Conservation (phyloP, 2,797 vertebrate genomes). For the Anabas testudineus region DNA sequence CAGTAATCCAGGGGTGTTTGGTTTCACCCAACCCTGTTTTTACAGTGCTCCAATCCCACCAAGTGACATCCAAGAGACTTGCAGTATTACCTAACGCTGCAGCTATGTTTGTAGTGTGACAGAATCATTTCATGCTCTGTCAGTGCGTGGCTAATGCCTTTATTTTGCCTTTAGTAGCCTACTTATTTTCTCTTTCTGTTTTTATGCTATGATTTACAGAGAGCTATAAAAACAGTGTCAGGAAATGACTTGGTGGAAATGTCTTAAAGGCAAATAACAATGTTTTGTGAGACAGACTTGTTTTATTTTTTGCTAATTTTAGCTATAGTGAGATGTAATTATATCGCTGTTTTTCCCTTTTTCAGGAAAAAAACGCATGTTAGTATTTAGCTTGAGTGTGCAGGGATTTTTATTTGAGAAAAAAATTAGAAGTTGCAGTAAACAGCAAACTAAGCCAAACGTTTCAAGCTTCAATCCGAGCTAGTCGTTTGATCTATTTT, state of each 20-base stretch:
- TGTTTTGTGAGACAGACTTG: constrained; percentile 18
- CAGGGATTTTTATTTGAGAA: constrained; percentile 2
- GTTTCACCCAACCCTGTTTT: constrained; percentile 77
- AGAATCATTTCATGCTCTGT: constrained; percentile 66
- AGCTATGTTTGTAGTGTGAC: constrained; percentile 72
- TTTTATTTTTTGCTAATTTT: constrained; percentile 41
- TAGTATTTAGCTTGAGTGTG: background rate
- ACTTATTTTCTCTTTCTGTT: constrained; percentile 54
- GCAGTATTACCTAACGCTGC: constrained; percentile 65
- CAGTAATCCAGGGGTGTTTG: constrained; percentile 79
- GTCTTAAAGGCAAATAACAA: constrained; percentile 36
- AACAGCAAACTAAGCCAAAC: background rate
- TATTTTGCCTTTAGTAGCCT: constrained; percentile 50
- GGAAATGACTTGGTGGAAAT: constrained; percentile 55
- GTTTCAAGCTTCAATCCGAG: background rate
- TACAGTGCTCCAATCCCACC: constrained; percentile 57
- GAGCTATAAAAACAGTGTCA: constrained; percentile 52
- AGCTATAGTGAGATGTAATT: constrained; percentile 37
- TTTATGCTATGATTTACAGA: constrained; percentile 60
- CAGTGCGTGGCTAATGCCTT: constrained; percentile 62
- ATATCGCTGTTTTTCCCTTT: constrained; percentile 6
- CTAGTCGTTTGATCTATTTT: too few species aligned
- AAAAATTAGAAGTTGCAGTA: background rate
- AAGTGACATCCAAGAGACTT: constrained; percentile 62
- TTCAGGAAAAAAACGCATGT: constrained; percentile 3